phyloP scores from a whole-genome alignment of 2,113 vertebrate species.

The Anoura caudifer region DNA sequence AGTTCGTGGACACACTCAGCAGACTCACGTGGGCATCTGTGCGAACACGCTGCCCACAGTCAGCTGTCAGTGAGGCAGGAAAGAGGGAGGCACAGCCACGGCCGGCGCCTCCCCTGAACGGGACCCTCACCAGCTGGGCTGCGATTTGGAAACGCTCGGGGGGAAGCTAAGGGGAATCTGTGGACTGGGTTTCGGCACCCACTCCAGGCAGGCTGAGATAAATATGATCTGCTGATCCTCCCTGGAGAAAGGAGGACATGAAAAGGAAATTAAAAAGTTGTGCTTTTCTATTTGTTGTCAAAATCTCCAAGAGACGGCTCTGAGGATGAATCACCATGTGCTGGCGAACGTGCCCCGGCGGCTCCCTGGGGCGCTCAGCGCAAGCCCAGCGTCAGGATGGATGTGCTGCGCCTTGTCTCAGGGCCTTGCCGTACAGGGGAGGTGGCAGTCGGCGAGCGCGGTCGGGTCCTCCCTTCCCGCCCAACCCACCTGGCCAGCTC shows the following conservation, averaged over 20 bases:
- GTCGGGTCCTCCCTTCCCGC: not conserved
- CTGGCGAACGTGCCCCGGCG: not conserved
- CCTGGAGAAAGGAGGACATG: not conserved
- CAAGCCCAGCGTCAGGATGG: not conserved
- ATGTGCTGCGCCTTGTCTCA: constrained; percentile 38
- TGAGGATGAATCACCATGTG: not conserved
- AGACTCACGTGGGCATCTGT: rapidly evolving
- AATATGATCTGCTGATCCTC: not conserved
- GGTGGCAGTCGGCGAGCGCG: not conserved
- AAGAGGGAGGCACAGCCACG: not conserved
- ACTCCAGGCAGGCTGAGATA: not conserved
- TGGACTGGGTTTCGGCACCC: not conserved
- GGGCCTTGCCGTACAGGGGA: not conserved
- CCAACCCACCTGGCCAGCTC: constrained; percentile 18
- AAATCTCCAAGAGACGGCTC: constrained; percentile 58
- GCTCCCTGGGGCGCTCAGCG: not conserved
- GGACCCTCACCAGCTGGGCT: constrained; percentile 29
- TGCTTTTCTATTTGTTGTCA: constrained; percentile 63
- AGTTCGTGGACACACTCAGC: rapidly evolving
- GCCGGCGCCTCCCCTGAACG: not conserved
- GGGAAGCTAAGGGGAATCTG: not conserved
- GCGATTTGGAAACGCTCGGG: constrained; percentile 26
- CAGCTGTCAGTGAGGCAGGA: not conserved
- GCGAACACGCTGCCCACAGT: not conserved
- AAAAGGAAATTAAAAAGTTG: not conserved